phyloP scores from a whole-genome alignment of 2,888 invertebrate genomes.

The Rhagium mordax region DNA sequence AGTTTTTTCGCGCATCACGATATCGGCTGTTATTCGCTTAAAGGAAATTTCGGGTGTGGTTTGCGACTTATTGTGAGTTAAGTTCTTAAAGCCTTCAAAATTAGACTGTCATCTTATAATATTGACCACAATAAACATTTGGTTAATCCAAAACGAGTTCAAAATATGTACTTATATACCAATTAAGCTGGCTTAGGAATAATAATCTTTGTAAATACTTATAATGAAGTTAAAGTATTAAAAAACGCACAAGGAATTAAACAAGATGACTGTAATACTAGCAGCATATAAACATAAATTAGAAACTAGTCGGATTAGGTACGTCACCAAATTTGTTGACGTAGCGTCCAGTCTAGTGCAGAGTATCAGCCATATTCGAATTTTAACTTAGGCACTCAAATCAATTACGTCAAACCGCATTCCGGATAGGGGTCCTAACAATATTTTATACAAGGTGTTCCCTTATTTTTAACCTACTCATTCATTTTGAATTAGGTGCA shows the following conservation, averaged over 20 bases:
- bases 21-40: constrained; percentile 34
- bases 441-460: too few species aligned
- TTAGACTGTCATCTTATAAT: constrained; percentile 5
- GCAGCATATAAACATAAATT: not conserved
- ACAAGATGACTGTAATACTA: not conserved
- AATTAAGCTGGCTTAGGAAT: too few species aligned
- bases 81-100: constrained; percentile 6
- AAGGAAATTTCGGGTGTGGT: constrained; percentile 21
- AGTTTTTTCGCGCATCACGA: constrained; percentile 50
- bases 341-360: not conserved
- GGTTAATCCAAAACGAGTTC: not conserved
- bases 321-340: not conserved
- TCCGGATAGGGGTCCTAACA: too few species aligned
- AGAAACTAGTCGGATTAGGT: not conserved
- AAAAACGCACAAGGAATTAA: not conserved
- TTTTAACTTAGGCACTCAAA: too few species aligned
- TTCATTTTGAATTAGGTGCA: too few species aligned
- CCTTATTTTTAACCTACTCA: too few species aligned
- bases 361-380: not conserved
- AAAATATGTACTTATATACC: not conserved
- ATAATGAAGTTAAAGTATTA: not conserved
- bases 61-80: constrained; percentile 5
- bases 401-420: too few species aligned
- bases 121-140: constrained; percentile 1
- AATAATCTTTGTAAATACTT: not conserved